A percentile compares a stretch with the other conserved stretches of the same genome.
These are phyloP conservation scores for Pyrgilauda ruficollis DNA, from an alignment of 2,113 vertebrate genomes.

Conservation along the genomic window DNA sequence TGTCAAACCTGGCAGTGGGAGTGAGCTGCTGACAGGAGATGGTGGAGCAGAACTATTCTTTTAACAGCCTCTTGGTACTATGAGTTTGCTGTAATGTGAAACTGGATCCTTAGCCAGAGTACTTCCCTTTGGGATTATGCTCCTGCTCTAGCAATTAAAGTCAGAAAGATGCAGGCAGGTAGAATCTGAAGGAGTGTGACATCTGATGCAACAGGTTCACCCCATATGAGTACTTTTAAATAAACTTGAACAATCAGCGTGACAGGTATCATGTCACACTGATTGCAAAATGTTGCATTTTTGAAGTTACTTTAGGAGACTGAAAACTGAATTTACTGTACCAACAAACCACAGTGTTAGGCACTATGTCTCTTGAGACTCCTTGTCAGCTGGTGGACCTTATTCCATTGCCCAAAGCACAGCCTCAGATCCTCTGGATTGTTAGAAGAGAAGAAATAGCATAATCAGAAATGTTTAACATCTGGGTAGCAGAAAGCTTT, in stretches of 20 bases:
- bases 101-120: neutral
- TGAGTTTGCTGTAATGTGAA: neutral
- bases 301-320: neutral
- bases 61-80: neutral
- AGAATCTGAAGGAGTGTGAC: neutral
- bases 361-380: neutral
- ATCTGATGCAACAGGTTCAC: neutral
- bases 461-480: neutral
- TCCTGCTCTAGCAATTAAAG: neutral
- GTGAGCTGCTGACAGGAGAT: neutral
- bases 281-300: neutral
- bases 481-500: neutral
- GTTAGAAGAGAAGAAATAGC: neutral
- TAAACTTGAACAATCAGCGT: neutral
- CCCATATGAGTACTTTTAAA: neutral
- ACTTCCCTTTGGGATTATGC: neutral
- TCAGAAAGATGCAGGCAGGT: neutral
- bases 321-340: neutral
- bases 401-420: neutral
- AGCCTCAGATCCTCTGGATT: neutral
- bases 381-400: neutral
- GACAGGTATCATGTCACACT: neutral
- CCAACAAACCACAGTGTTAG: neutral
- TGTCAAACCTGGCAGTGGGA: neutral
- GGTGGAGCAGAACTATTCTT: neutral